These are phyloP conservation scores for Caenorhabditis plicata DNA, from an alignment of 2,888 invertebrate species.

Conservation along the genomic window DNA sequence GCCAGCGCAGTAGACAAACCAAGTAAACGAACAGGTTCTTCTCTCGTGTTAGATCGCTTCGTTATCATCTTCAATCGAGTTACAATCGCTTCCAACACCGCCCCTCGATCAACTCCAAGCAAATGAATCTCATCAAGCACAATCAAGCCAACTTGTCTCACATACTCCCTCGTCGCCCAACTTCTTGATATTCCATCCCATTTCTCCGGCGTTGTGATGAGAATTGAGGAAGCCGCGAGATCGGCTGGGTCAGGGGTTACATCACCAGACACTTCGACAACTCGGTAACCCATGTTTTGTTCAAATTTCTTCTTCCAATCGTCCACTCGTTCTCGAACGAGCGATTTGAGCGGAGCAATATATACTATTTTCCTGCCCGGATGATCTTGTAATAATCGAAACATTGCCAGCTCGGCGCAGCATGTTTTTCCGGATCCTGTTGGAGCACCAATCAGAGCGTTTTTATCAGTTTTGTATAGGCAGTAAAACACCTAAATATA, in stretches of 20 bases:
- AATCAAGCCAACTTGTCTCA: conserved; percentile 69
- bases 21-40: conserved; percentile 78
- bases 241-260: conserved; percentile 83
- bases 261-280: conserved; percentile 93
- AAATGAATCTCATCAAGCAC: conserved; percentile 97
- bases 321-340: conserved; percentile 90
- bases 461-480: conserved; percentile 87
- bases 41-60: conserved; percentile 40
- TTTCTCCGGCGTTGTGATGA: conserved; percentile 98
- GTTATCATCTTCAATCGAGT: conserved; percentile 70
- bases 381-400: conserved; percentile 67
- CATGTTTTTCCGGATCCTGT: conserved; percentile 98
- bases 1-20: conserved; percentile 96
- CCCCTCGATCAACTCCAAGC: conserved; percentile 73
- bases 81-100: conserved; percentile 88
- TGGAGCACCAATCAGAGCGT: conserved; percentile 89
- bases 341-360: conserved; percentile 94
- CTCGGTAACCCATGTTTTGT: conserved; percentile 69
- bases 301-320: conserved; percentile 88
- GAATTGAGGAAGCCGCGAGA: conserved; percentile 83
- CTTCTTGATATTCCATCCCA: conserved; percentile 91
- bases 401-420: conserved; percentile 94
- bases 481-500: conserved; percentile 96
- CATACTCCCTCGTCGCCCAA: conserved; percentile 95
- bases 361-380: conserved; percentile 74